Evolutionary conservation across 2,888 invertebrate genomes (phyloP), one percentile per base, ranked within the genome.

Genomic region (Criorhina ranunculi): DNA sequence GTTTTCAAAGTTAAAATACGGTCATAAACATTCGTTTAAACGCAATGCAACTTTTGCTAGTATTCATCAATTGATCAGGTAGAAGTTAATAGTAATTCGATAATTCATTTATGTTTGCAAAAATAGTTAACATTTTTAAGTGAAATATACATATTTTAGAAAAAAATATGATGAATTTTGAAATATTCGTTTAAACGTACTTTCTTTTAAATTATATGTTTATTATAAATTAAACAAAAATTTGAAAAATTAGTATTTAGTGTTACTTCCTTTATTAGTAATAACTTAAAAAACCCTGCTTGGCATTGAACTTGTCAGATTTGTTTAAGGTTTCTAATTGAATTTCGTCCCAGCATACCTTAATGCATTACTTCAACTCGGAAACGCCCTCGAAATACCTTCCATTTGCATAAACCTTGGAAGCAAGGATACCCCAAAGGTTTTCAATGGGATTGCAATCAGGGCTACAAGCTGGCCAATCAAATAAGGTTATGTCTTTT

Each of bases 381-480:
- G 5, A 15, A 42, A 42, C 42, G 2, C 9, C 5, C 6, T 12
- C 5, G 15, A 19, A 46, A 19, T 46, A 2, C 11, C 46, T 19
- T 11, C 46, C 19, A 72, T 60, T 72, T 55, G n/a, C 44, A 37
- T 72, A 49, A 35, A 59, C 19, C 33, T 49, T 46, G 0, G 24
- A 8, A 37, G 44, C 15, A 31, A 33, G 55, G 9, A 46, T 17
- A 4, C 46, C 49, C 73, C 73, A 80, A 24, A 80, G 24, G 53
- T 80, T 67, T 35, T 67, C 44, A 2, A 66, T 51, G 33, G 46
- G 55, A 31, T 57, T 75, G 17, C 33, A 57, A 19, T 66, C 66
- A 3, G 57, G 46, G 7, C 40, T 57, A 5, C 57, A 59, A 19
- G 81, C 42, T 35, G 81, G 81, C 69, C 81, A 76, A 7, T 67